Base-by-base conservation (phyloP, 2,888 invertebrate species). In the Pocota personata region DNA sequence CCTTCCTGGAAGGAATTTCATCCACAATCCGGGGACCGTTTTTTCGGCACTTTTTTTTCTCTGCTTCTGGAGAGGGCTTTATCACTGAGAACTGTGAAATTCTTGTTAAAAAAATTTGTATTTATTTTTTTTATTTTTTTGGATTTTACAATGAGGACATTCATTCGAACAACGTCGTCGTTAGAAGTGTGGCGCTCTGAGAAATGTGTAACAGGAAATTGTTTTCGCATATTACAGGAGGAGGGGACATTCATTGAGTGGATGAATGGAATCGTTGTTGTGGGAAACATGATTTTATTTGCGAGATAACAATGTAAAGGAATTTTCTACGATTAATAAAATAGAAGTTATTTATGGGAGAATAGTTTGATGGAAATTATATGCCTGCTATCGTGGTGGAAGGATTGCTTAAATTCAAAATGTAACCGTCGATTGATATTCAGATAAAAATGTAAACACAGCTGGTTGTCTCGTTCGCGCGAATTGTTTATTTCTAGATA, bases 201-300 rank as follows among this genome's bases (percentile, higher is more conserved):
- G 58, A 30, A 62, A 32, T 73, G 30, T 79, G 82, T 78, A 83
- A 72, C 79, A 79, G 83, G 83, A 84, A 84, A 62, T 84, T 37
- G 43, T 58, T 64, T 50, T 43, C 16, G 30, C 78, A 72, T 57
- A 75, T 79, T 79, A 79, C 75, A 79, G 24, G 35, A 66, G 57
- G 27, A 58, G 50, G 66, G 57, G 46, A 58, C 64, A 40, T 10
- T 35, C 19, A 19, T 40, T 16, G 24, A 21, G 16, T 12, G 55
- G 16, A 84, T 84, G 83, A 84, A 84, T 79, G 79, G 40, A 62
- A 21, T 69, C 79, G 69, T 84, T 84, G 83, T 84, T 79, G 73
- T 79, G 73, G 75, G 83, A 84, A 73, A 75, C 48, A 79, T 69
- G 62, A 64, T 64, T 79, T 62, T n/a, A 64, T 75, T 57, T 52